Evolutionary conservation across 2,888 invertebrate genomes (phyloP).

Genomic region (Caradrina kadenii): DNA sequence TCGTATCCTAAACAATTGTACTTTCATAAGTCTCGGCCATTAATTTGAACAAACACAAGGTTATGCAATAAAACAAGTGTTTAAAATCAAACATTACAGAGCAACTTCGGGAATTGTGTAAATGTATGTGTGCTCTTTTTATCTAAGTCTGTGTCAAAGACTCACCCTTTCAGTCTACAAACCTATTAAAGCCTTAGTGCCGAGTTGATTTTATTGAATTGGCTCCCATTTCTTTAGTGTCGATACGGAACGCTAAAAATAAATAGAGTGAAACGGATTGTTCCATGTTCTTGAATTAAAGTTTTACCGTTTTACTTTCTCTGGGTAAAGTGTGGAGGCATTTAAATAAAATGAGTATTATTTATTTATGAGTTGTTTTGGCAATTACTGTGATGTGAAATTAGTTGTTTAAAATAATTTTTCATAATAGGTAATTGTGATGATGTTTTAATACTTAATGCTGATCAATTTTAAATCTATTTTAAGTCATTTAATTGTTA

Average conservation of each 20-base stretch:
- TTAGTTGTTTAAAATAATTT: no score
- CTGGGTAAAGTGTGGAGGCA: neutral
- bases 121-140: neutral
- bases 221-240: constrained; percentile 18
- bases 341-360: constrained; percentile 7
- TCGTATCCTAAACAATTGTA: no score
- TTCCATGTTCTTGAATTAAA: constrained; percentile 30
- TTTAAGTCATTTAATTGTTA: no score
- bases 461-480: no score
- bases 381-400: no score
- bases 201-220: constrained; percentile 29
- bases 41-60: no score
- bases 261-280: constrained; percentile 31
- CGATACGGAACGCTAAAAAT: constrained; percentile 23
- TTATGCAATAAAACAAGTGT: no score
- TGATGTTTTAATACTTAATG: no score
- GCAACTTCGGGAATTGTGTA: neutral
- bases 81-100: neutral
- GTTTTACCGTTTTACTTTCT: constrained; percentile 11
- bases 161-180: neutral
- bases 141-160: constrained; percentile 1
- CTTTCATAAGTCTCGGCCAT: no score
- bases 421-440: no score
- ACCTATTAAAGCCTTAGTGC: constrained; percentile 14
- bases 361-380: neutral